These are phyloP conservation scores for Erpornis zantholeuca DNA, from an alignment of 2,113 vertebrate species.

Conservation along the genomic window DNA sequence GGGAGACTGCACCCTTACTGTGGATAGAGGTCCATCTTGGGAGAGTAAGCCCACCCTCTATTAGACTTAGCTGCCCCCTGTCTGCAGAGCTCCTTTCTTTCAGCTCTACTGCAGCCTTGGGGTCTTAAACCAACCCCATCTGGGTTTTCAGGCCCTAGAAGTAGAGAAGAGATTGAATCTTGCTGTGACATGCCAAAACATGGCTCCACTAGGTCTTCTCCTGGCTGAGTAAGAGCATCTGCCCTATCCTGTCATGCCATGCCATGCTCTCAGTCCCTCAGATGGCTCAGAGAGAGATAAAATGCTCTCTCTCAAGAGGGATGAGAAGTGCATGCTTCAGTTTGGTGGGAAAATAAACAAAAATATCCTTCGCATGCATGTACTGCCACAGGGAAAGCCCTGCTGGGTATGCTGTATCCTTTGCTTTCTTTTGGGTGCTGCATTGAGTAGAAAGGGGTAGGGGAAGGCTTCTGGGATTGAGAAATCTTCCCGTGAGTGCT, in stretches of 20 bases:
- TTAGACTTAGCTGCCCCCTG: neutral
- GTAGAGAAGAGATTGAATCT: neutral
- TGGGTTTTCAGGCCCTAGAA: neutral
- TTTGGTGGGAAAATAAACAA: neutral
- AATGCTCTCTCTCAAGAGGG: neutral
- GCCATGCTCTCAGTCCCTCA: neutral
- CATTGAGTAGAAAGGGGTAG: neutral
- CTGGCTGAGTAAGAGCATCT: neutral
- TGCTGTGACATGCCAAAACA: neutral
- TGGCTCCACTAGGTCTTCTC: neutral
- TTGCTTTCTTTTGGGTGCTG: neutral
- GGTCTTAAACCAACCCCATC: neutral
- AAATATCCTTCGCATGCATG: accelerated
- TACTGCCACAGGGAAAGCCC: neutral
- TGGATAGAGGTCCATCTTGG: neutral
- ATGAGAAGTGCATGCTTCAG: neutral
- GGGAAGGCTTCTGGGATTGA: neutral
- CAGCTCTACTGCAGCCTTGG: neutral
- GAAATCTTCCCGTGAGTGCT: neutral
- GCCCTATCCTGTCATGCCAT: accelerated
- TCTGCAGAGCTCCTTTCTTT: neutral
- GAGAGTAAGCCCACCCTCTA: accelerated
- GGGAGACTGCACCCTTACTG: neutral
- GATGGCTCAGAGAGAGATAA: neutral
- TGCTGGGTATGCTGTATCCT: accelerated